Evolutionary conservation across 2,888 invertebrate genomes (phyloP).

Genomic region (Caenorhabditis sp.): DNA sequence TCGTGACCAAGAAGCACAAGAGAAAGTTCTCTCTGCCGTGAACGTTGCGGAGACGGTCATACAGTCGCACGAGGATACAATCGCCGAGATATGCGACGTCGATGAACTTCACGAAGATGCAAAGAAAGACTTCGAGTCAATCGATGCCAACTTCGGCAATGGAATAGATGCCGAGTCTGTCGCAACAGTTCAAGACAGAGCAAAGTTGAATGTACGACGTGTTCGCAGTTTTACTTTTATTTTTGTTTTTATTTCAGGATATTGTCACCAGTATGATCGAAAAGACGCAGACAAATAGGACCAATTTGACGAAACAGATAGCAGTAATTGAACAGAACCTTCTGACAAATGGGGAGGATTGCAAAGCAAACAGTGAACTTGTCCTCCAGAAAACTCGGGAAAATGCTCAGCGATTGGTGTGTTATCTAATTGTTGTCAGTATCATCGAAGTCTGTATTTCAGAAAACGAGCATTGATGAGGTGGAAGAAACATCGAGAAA

Average conservation of each 20-base stretch:
- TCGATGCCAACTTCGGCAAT: background rate
- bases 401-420: background rate
- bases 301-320: background rate
- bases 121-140: background rate
- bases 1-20: slow-evolving; percentile 18
- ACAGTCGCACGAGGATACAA: slow-evolving; percentile 24
- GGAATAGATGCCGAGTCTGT: background rate
- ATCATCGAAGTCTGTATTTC: background rate
- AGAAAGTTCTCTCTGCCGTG: slow-evolving; percentile 11
- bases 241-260: background rate
- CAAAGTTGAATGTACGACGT: background rate
- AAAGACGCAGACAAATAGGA: background rate
- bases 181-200: background rate
- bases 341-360: background rate
- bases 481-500: background rate
- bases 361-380: background rate
- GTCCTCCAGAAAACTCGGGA: background rate
- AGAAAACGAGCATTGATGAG: background rate
- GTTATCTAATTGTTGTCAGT: background rate
- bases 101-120: background rate
- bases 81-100: slow-evolving; percentile 28
- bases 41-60: slow-evolving; percentile 29
- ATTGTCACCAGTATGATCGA: background rate
- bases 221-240: background rate
- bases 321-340: background rate